A percentile compares a stretch with the other conserved stretches of the same genome.
These are phyloP conservation scores for Nyctalus aviator DNA, from an alignment of 2,797 vertebrate species.

Conservation along the genomic window DNA sequence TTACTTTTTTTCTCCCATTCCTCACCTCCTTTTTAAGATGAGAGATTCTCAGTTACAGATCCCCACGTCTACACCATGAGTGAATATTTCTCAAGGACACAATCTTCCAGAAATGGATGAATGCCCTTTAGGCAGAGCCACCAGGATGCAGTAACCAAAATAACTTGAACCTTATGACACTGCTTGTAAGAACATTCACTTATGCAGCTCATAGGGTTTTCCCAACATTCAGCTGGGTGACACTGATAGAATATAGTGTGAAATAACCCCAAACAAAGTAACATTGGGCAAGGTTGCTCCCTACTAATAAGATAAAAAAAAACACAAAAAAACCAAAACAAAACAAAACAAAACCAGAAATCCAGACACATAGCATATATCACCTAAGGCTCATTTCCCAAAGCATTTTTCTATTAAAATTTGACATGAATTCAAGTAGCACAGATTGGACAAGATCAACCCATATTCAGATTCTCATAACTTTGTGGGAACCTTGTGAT, in stretches of 20 bases:
- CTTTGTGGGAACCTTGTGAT: neutral
- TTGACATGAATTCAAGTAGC: neutral
- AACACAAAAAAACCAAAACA: too few species aligned
- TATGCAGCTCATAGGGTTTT: neutral
- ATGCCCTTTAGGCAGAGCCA: neutral
- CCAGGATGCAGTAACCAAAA: neutral
- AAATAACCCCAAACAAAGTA: neutral
- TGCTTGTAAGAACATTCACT: neutral
- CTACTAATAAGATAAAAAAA: neutral
- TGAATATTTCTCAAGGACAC: neutral
- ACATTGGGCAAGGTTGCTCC: neutral
- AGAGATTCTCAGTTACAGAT: neutral
- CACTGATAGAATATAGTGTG: neutral
- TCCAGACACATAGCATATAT: neutral
- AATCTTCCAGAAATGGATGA: neutral
- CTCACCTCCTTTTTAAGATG: neutral
- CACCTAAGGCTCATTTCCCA: neutral
- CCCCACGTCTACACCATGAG: neutral
- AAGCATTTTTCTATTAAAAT: neutral
- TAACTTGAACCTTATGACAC: neutral
- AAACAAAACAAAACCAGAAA: neutral
- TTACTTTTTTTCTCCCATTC: neutral
- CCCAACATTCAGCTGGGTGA: neutral
- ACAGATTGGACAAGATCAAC: neutral
- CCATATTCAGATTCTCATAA: neutral